Conservation (phyloP, 2,113 vertebrate species). For the Ptilorrhoa leucosticta region DNA sequence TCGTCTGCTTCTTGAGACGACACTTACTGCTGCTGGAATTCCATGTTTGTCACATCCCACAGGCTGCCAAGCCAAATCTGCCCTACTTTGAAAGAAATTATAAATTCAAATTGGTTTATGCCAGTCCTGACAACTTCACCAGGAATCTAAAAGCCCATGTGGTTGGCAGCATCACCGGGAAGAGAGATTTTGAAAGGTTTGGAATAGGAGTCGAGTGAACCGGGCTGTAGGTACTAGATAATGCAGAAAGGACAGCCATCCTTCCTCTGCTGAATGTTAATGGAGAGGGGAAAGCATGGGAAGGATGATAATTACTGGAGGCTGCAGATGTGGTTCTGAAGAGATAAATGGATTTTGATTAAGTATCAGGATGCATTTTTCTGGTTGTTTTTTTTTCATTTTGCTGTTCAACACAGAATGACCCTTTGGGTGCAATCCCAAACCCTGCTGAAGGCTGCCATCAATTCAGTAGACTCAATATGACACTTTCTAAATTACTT, state of each 20-base stretch:
- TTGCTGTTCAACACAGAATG: not conserved
- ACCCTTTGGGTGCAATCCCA: not conserved
- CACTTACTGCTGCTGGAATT: constrained; percentile 28
- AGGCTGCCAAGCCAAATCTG: constrained; percentile 22
- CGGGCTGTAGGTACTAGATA: not conserved
- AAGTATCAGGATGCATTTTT: not conserved
- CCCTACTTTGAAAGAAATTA: constrained; percentile 43
- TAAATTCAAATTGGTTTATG: constrained; percentile 34
- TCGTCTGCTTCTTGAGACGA: not conserved
- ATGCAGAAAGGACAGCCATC: not conserved
- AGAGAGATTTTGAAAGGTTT: not conserved
- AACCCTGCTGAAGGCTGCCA: not conserved
- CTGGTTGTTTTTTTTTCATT: not conserved
- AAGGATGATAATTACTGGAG: not conserved
- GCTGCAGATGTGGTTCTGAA: not conserved
- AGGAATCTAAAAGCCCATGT: not conserved
- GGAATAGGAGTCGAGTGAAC: not conserved
- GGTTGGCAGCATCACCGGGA: not conserved
- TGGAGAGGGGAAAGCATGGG: not conserved
- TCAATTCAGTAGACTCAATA: not conserved
- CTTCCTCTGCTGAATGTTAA: not conserved
- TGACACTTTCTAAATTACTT: not conserved
- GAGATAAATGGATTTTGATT: not conserved
- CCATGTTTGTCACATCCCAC: constrained; percentile 45
- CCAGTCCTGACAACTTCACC: not conserved